Conservation (phyloP, 2,113 vertebrate species). For the Benitochromis conjunctus region DNA sequence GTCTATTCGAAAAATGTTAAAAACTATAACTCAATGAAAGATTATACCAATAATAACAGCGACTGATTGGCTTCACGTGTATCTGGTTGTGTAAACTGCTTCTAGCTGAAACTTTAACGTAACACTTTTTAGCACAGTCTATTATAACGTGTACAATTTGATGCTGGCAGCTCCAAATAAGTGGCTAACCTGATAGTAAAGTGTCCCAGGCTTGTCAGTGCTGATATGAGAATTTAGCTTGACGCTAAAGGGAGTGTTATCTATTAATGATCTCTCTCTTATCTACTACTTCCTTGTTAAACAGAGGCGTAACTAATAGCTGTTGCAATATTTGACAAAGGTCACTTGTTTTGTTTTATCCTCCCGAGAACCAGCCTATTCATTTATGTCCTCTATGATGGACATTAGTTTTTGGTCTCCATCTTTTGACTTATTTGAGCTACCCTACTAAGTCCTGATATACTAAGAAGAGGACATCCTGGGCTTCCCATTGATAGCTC, state of each 20-base stretch:
- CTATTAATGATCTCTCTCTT: not conserved
- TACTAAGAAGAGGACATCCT: no score
- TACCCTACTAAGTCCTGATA: no score
- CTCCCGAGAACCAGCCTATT: no score
- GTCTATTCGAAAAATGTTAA: fast-evolving
- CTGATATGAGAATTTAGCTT: not conserved
- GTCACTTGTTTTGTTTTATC: not conserved
- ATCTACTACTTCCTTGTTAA: not conserved
- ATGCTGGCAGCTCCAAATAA: not conserved
- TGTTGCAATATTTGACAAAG: not conserved
- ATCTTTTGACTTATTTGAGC: no score
- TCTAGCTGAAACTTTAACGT: not conserved
- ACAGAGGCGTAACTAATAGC: not conserved
- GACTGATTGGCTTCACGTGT: not conserved
- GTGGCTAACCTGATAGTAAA: not conserved
- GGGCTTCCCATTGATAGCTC: no score
- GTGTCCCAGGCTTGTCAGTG: not conserved
- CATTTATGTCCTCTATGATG: no score
- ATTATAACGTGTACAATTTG: not conserved
- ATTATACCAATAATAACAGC: not conserved
- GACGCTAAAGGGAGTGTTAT: not conserved
- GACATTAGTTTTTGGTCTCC: no score
- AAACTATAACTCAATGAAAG: not conserved
- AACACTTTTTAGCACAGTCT: not conserved
- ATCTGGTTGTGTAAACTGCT: not conserved